Base-by-base conservation (phyloP, 2,888 invertebrate genomes). In the Folsomia candida region DNA sequence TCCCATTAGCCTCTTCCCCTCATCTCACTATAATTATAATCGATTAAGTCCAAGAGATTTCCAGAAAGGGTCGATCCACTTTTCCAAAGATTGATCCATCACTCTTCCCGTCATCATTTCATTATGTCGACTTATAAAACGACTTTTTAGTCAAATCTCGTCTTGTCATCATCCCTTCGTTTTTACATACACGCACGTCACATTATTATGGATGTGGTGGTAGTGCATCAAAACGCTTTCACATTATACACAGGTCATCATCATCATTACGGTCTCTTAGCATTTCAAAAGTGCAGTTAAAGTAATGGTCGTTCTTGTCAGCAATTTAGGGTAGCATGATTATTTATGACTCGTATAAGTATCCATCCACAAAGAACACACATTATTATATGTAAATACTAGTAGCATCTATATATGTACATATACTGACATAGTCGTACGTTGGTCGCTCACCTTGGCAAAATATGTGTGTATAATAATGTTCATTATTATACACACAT, bases 11-110 rank as follows among this genome's bases (percentile, higher is more conserved):
- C 59, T 20, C 24, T 18, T 57, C 27, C 47, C 29, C 67, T 27
- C 57, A 29, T 67, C 67, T 58, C 59, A 22, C 37, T 54, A 65
- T 67, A 67, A 67, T 67, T 67, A 67, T 67, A 59, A 59, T 57
- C 67, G 67, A 67, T 67, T 67, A 67, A 67, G 67, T 67, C 29
- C 20, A n/a, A 58, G 63, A 51, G 63, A 37, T 64, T 47, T 20
- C 4, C 24, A 24, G 63, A 62, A 62, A 64, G 54, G 54, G n/a
- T 20, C 54, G 4, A 20, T 54, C 54, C 54, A 37, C 37, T 37
- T 20, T 60, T 60, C 27, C 20, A 62, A 14, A 62, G 29, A 62
- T 62, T 62, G 62, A 62, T 62, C 62, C 62, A 62, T 62, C 62
- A 62, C 37, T 37, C 37, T 4, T 37, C 37, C 4, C 14, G 14